A percentile compares a stretch with the other conserved stretches of the same genome.
Conservation (phyloP, 2,113 vertebrate genomes). For the Mirza zaza region DNA sequence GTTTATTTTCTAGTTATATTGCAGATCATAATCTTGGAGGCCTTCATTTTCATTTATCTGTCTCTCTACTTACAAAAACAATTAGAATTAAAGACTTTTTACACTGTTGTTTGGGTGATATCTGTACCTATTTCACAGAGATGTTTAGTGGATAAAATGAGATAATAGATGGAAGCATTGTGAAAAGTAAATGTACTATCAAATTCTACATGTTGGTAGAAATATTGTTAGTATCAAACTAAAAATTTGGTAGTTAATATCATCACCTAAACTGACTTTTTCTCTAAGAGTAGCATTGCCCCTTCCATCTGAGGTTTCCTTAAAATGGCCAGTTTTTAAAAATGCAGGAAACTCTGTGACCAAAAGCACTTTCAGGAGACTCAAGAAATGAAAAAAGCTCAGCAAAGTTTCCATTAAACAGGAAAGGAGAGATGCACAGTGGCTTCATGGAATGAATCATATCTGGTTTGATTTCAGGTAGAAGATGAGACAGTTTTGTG, state of each 20-base stretch:
- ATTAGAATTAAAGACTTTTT: background rate
- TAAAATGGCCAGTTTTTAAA: background rate
- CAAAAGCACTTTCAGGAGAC: background rate
- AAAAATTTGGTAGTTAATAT: background rate
- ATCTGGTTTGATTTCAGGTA: slow-evolving; percentile 86
- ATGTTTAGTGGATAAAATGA: background rate
- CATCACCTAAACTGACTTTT: background rate
- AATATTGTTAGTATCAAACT: background rate
- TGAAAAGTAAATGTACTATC: background rate
- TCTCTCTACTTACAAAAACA: background rate
- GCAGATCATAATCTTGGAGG: background rate
- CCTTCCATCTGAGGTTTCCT: background rate
- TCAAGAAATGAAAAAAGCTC: background rate
- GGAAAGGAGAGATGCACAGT: background rate
- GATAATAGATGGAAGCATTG: background rate
- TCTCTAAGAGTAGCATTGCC: background rate
- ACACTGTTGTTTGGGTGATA: background rate
- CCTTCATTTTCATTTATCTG: background rate
- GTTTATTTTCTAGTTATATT: background rate
- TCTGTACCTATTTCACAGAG: background rate
- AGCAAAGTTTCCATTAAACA: background rate
- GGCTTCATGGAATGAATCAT: background rate
- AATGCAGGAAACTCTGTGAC: background rate
- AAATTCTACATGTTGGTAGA: background rate
- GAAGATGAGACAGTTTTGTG: slow-evolving; percentile 98